These are phyloP conservation scores for Takifugu bimaculatus DNA, from an alignment of 2,113 vertebrate genomes.

Conservation along the genomic window DNA sequence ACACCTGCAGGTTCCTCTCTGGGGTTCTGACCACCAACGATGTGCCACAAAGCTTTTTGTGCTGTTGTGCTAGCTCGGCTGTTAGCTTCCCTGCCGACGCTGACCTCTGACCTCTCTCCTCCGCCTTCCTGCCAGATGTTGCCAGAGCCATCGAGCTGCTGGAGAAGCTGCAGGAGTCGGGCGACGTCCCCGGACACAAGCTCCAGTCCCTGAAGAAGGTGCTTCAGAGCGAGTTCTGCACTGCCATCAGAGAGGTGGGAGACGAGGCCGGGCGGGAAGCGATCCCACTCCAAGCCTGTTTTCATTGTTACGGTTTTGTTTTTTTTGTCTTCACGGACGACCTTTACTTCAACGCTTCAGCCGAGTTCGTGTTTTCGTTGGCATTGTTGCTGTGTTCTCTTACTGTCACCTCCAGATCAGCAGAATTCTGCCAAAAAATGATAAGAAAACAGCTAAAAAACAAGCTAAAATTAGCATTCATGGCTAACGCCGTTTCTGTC, in stretches of 20 bases:
- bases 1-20: too few species aligned
- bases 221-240: constrained; percentile 99
- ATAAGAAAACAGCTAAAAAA: too few species aligned
- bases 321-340: background rate
- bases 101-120: background rate
- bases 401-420: too few species aligned
- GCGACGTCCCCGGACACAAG: constrained; percentile 94
- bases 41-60: too few species aligned
- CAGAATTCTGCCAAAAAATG: too few species aligned
- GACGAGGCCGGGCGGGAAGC: too few species aligned
- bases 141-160: constrained; percentile 93
- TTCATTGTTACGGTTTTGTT: constrained; percentile 1
- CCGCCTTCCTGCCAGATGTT: constrained; percentile 81
- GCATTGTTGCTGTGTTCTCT: background rate
- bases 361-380: background rate
- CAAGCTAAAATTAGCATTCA: too few species aligned
- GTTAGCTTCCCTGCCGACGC: too few species aligned
- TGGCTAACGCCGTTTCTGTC: too few species aligned
- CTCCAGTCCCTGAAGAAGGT: constrained; percentile 97
- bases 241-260: constrained; percentile 97
- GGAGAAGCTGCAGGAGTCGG: constrained; percentile 96
- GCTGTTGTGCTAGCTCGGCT: constrained; percentile 7
- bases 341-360: too few species aligned
- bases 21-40: too few species aligned
- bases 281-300: background rate